Base-by-base conservation (phyloP, 2,113 vertebrate species). In the Brevimyrus niger region DNA sequence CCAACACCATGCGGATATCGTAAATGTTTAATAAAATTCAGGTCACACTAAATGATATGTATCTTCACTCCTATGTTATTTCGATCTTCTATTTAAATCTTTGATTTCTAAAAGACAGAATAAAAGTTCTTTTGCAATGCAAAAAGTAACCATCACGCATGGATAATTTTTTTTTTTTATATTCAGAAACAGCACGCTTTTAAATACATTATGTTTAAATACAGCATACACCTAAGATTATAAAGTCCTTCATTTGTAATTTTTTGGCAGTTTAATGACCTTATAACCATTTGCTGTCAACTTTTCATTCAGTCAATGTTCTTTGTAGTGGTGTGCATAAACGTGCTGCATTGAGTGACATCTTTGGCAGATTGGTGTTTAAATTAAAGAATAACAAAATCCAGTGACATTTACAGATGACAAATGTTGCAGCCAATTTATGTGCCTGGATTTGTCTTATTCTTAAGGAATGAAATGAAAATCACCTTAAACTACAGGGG, bases 261-360 rank as follows among this genome's bases (percentile, higher is more conserved):
- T 86, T 86, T 86, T 46, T 86, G 47, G 84, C 84, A 51, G 48
- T 50, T 86, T 86, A 35, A 51, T 86, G n/a, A 86, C 48, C 84
- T 86, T 86, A 35, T 35, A 86, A 35, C 84, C 48, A n/a, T 86
- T 86, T 53, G 84, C 84, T 86, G 84, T 51, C 27, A 35, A 51
- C 27, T 48, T 51, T 53, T 86, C 84, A 51, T 86, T 31, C 84
- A 51, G 48, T 86, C 11, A 11, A 51, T 31, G 47, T 35, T 86
- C 48, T 86, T 86, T 53, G 48, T 86, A 86, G 51, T 47, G 46
- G 27, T 15, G 10, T n/a, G 2, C 27, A 86, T 53, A 53, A 35
- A 51, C 15, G 10, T 86, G 27, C 53, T 35, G 47, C 84, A 35
- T 51, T 86, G 53, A 51, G 47, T 53, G 48, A 86, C 27, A 86